A percentile compares a stretch with the other conserved stretches of the same genome.
phyloP scores from a whole-genome alignment of 1,140 invertebrate genomes.

The Zaprionus vittiger region DNA sequence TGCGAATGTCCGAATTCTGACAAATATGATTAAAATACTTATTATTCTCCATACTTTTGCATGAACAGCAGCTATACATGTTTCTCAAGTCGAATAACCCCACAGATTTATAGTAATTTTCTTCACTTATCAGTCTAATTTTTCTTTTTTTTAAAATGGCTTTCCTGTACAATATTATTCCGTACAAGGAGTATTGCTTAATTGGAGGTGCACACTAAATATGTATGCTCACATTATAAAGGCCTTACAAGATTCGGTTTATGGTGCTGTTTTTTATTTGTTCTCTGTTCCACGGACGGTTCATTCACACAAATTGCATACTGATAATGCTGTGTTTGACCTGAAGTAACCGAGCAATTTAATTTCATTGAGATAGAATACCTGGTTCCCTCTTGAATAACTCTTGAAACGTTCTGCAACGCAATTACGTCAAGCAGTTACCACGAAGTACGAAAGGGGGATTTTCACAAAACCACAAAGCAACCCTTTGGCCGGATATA shows the following conservation, averaged over 20 bases:
- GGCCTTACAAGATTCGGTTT: neutral
- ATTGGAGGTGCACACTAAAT: neutral
- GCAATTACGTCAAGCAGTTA: slow-evolving; percentile 41
- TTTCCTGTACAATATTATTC: too few relatives aligned
- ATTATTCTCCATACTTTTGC: slow-evolving; percentile 3
- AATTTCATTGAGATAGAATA: neutral
- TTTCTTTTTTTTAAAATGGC: neutral
- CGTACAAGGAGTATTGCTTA: neutral
- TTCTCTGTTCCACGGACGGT: neutral
- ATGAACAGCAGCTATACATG: neutral
- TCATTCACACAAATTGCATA: neutral
- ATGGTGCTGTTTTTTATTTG: neutral
- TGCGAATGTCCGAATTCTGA: slow-evolving; percentile 5
- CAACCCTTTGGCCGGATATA: slow-evolving; percentile 18
- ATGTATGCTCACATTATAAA: neutral
- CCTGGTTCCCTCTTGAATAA: neutral
- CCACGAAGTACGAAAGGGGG: neutral
- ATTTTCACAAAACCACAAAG: neutral
- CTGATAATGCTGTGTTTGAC: slow-evolving; percentile 10
- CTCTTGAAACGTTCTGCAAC: slow-evolving; percentile 8
- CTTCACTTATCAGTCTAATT: neutral
- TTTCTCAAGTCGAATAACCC: neutral
- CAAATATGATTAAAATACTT: slow-evolving; percentile 19
- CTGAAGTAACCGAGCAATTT: slow-evolving; percentile 24
- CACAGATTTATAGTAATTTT: neutral